Evolutionary conservation across 2,113 vertebrate genomes (phyloP).

Genomic region (Cyprinodon brontotheroides): DNA sequence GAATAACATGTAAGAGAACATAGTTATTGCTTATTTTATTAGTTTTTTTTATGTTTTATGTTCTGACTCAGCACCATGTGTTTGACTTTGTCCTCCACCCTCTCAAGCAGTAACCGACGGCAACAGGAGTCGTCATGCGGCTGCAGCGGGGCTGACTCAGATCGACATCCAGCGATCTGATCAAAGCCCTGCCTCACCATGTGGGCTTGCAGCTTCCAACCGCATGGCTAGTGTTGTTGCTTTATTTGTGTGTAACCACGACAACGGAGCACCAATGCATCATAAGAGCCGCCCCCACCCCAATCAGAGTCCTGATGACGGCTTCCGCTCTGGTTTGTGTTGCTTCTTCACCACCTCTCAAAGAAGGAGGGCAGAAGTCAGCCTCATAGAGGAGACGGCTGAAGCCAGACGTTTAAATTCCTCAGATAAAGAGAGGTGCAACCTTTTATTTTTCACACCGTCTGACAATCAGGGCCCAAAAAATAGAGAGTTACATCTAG

Average conservation of each 20-base stretch:
- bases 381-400: neutral
- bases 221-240: slow-evolving; percentile 22
- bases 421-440: neutral
- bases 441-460: neutral
- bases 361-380: neutral
- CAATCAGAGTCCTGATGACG: slow-evolving; percentile 10
- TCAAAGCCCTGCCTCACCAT: slow-evolving; percentile 21
- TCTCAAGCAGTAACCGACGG: neutral
- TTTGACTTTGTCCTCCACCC: slow-evolving; percentile 32
- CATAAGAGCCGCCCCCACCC: neutral
- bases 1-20: neutral
- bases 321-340: slow-evolving; percentile 30
- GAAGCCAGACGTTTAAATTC: neutral
- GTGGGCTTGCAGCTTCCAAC: slow-evolving; percentile 30
- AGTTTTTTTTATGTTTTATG: slow-evolving; percentile 5
- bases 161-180: neutral
- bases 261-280: slow-evolving; percentile 18
- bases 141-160: slow-evolving; percentile 9
- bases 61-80: neutral
- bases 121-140: slow-evolving; percentile 4
- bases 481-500: too few relatives aligned
- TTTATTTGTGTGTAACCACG: slow-evolving; percentile 38
- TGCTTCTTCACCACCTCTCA: neutral
- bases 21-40: slow-evolving; percentile 8
- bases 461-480: too few relatives aligned